A percentile compares a stretch with the other conserved stretches of the same genome.
phyloP scores from a whole-genome alignment of 1,140 invertebrate species.

The Rhynchophorus ferrugineus region DNA sequence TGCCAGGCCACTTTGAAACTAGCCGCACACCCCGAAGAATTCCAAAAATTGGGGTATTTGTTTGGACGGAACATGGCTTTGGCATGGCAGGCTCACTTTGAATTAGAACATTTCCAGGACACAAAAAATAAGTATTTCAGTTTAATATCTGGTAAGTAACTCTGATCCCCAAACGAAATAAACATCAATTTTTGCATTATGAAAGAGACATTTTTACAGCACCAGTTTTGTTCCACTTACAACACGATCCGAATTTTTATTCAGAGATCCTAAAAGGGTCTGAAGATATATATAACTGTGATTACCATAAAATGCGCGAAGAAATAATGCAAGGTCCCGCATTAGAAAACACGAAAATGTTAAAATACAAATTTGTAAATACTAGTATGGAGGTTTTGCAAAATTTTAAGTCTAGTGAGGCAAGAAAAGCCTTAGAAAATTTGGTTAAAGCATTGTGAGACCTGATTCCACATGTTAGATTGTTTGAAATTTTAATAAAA shows the following conservation, averaged over 20 bases:
- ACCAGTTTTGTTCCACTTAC: constrained; percentile 74
- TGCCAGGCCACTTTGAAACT: constrained; percentile 77
- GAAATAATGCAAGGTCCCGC: constrained; percentile 51
- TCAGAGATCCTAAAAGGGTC: constrained; percentile 61
- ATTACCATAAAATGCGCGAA: constrained; percentile 54
- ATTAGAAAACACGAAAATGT: constrained; percentile 59
- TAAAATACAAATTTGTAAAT: constrained; percentile 69
- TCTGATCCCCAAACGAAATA: not conserved
- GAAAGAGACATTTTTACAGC: constrained; percentile 39
- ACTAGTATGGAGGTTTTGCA: constrained; percentile 63
- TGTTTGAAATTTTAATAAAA: no score
- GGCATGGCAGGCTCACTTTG: constrained; percentile 74
- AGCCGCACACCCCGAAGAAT: constrained; percentile 62
- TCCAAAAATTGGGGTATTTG: constrained; percentile 68
- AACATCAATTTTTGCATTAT: not conserved
- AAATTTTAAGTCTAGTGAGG: constrained; percentile 64
- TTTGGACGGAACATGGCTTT: constrained; percentile 87
- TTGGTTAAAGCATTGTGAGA: constrained; percentile 48
- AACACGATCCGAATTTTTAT: constrained; percentile 63
- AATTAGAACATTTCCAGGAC: constrained; percentile 31
- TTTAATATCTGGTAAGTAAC: constrained; percentile 49
- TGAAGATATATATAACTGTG: constrained; percentile 60
- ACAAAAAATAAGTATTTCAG: constrained; percentile 46
- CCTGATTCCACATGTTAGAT: not conserved
- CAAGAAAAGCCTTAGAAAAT: constrained; percentile 62